Conservation (phyloP, 2,888 invertebrate genomes). For the Drosophila formosana region DNA sequence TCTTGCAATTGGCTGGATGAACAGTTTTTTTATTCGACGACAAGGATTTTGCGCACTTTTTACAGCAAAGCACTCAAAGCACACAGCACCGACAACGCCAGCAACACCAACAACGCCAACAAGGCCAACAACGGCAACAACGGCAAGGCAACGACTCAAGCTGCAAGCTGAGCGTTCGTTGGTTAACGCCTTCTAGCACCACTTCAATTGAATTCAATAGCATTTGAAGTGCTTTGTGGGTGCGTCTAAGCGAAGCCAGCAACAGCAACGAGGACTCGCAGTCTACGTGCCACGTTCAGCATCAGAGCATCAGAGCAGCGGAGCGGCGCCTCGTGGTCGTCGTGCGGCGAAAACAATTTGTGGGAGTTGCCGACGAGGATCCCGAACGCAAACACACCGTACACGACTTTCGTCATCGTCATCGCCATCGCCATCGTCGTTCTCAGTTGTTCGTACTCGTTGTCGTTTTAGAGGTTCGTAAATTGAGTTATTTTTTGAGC, state of each 20-base stretch:
- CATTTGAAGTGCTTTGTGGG: slow-evolving; percentile 71
- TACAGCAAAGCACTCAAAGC: slow-evolving; percentile 55
- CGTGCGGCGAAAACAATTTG: slow-evolving; percentile 48
- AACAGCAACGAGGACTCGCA: slow-evolving; percentile 27
- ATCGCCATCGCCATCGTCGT: no score
- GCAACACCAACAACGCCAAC: neutral
- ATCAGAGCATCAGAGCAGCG: slow-evolving; percentile 20
- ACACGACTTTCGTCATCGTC: slow-evolving; percentile 28
- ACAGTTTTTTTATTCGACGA: slow-evolving; percentile 75
- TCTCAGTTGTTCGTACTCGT: no score
- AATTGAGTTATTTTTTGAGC: slow-evolving; percentile 75
- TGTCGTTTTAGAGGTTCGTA: slow-evolving; percentile 49
- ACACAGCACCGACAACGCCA: neutral
- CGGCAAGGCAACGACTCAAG: neutral
- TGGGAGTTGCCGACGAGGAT: slow-evolving; percentile 63
- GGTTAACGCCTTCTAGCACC: slow-evolving; percentile 77
- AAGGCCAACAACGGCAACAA: neutral
- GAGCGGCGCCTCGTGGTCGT: slow-evolving; percentile 23
- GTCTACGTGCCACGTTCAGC: slow-evolving; percentile 8
- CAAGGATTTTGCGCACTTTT: slow-evolving; percentile 80
- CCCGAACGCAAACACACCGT: slow-evolving; percentile 42
- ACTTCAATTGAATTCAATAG: slow-evolving; percentile 65
- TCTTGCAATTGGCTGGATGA: slow-evolving; percentile 65
- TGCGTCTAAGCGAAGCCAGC: slow-evolving; percentile 69
- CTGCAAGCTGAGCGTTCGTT: slow-evolving; percentile 69